Percentiles rank a stretch among this genome's conserved stretches.
Evolutionary conservation across 2,113 vertebrate species (phyloP).

Genomic region (Tautogolabrus adspersus): DNA sequence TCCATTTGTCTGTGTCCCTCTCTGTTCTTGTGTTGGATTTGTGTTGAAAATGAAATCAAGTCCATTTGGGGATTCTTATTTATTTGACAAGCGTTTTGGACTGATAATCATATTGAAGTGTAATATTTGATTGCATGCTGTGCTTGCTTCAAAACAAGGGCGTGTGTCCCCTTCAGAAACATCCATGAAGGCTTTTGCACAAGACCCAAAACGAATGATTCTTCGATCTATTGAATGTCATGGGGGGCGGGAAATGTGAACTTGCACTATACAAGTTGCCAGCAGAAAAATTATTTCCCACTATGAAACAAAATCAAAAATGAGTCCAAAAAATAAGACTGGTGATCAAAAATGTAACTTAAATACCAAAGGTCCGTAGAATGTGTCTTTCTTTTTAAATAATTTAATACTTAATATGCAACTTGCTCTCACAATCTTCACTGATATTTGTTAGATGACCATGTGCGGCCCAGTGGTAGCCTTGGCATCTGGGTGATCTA

Average conservation of each 20-base stretch:
- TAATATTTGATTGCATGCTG: slow-evolving; percentile 65
- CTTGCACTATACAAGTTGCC: slow-evolving; percentile 80
- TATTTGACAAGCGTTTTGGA: slow-evolving; percentile 81
- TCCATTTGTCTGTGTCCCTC: slow-evolving; percentile 64
- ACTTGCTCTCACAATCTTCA: slow-evolving; percentile 89
- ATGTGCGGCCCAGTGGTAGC: slow-evolving; percentile 77
- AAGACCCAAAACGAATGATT: slow-evolving; percentile 66
- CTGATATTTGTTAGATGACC: slow-evolving; percentile 81
- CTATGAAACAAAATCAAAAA: slow-evolving; percentile 20
- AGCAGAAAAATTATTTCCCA: slow-evolving; percentile 50
- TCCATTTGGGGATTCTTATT: slow-evolving; percentile 78
- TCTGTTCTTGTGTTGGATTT: slow-evolving; percentile 60
- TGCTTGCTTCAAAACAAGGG: slow-evolving; percentile 51
- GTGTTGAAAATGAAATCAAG: slow-evolving; percentile 73
- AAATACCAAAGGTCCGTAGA: slow-evolving; percentile 63
- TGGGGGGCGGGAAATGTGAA: slow-evolving; percentile 66
- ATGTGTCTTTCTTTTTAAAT: slow-evolving; percentile 73
- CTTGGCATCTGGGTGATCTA: slow-evolving; percentile 91
- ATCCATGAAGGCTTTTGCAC: slow-evolving; percentile 75
- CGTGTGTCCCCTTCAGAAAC: slow-evolving; percentile 47
- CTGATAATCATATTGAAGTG: slow-evolving; percentile 78
- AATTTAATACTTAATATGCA: slow-evolving; percentile 87
- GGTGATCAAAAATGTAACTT: slow-evolving; percentile 34
- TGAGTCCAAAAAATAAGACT: slow-evolving; percentile 43
- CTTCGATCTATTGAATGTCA: slow-evolving; percentile 66